Percentiles rank a stretch among this genome's conserved stretches.
These are phyloP conservation scores for Trematocara variabile DNA, from an alignment of 2,113 vertebrate species.

Conservation along the genomic window DNA sequence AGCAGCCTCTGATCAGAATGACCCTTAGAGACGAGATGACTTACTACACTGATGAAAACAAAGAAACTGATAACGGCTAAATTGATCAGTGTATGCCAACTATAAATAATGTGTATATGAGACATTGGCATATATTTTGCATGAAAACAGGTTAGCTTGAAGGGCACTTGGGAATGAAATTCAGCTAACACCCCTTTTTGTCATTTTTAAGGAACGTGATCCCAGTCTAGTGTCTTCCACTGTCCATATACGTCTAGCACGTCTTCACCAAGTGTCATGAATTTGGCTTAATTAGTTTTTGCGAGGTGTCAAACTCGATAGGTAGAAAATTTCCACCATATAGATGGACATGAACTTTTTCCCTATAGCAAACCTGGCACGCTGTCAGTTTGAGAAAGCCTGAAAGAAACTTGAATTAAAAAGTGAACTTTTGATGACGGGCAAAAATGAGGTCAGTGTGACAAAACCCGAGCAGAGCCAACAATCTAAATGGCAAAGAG, in stretches of 20 bases:
- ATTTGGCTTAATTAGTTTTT: not conserved
- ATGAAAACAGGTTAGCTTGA: fast-evolving
- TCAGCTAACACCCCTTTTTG: not conserved
- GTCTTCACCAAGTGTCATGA: not conserved
- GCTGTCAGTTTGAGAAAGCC: not conserved
- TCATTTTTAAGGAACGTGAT: not conserved
- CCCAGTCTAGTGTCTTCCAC: not conserved
- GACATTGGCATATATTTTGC: not conserved
- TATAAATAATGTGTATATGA: not conserved
- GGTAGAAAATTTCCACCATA: not conserved
- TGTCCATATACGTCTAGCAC: not conserved
- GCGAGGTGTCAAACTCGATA: not conserved
- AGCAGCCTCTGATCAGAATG: not conserved
- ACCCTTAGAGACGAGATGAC: not conserved
- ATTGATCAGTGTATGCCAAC: not conserved
- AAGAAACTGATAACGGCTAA: not conserved
- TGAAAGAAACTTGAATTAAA: not conserved
- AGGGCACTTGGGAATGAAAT: not conserved
- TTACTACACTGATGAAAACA: not conserved
- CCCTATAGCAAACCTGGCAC: not conserved
- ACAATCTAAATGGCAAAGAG: not conserved
- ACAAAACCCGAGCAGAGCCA: not conserved
- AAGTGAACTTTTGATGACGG: not conserved
- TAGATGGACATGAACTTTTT: not conserved
- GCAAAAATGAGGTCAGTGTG: not conserved